Evolutionary conservation across 1,140 invertebrate species (phyloP).

Genomic region (Argopecten irradians): DNA sequence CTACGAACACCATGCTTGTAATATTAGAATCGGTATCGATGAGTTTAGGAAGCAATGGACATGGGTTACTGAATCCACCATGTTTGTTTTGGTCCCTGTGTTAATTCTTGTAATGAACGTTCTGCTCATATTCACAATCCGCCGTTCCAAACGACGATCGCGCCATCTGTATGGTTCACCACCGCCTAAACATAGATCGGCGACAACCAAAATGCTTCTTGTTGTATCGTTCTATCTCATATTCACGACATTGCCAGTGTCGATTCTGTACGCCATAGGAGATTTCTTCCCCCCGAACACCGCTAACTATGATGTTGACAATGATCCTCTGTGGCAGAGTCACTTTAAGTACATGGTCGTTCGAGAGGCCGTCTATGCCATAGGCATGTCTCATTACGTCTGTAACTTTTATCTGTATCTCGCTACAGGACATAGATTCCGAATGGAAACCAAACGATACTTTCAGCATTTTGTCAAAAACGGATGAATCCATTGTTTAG

Average conservation of each 20-base stretch:
- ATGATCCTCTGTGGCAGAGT: slow-evolving; percentile 54
- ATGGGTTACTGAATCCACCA: slow-evolving; percentile 63
- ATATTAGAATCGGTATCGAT: slow-evolving; percentile 31
- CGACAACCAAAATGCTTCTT: slow-evolving; percentile 66
- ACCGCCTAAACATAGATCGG: slow-evolving; percentile 43
- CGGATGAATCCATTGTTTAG: no score
- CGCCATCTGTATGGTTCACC: slow-evolving; percentile 43
- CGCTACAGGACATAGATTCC: slow-evolving; percentile 59
- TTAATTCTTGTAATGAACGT: slow-evolving; percentile 66
- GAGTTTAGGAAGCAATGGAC: slow-evolving; percentile 64
- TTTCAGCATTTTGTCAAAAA: neutral
- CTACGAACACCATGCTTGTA: neutral
- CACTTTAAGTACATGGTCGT: slow-evolving; percentile 57
- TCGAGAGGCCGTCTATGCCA: slow-evolving; percentile 58
- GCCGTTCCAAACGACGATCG: slow-evolving; percentile 47
- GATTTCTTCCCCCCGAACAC: slow-evolving; percentile 43
- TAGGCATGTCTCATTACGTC: slow-evolving; percentile 65
- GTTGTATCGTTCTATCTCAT: slow-evolving; percentile 67
- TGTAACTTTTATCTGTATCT: slow-evolving; percentile 68
- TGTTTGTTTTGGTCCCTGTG: slow-evolving; percentile 65
- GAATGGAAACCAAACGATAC: slow-evolving; percentile 46
- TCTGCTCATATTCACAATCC: slow-evolving; percentile 63
- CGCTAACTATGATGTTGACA: slow-evolving; percentile 26
- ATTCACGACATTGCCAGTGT: slow-evolving; percentile 65
- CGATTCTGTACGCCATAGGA: slow-evolving; percentile 59